Percentiles rank a stretch among this genome's conserved stretches.
These are phyloP conservation scores for Tapera naevia DNA, from an alignment of 2,797 vertebrate species.

Conservation along the genomic window DNA sequence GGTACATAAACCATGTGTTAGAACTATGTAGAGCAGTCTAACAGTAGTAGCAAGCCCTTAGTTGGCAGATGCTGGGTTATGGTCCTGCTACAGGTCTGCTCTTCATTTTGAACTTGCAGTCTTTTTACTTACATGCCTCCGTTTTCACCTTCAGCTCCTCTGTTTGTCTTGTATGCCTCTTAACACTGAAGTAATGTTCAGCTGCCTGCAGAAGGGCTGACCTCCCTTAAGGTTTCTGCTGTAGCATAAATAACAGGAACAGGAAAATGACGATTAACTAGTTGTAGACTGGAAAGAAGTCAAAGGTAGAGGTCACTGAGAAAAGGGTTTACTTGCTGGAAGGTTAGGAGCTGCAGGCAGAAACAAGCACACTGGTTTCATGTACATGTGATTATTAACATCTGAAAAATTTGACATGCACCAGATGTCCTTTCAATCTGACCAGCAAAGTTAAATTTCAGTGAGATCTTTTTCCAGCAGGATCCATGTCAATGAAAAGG, in stretches of 20 bases:
- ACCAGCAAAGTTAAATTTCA: background rate
- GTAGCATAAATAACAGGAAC: conserved; percentile 18
- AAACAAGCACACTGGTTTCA: background rate
- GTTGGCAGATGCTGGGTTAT: background rate
- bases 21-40: background rate
- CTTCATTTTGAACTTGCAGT: background rate
- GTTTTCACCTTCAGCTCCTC: background rate
- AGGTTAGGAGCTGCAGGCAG: background rate
- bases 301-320: background rate
- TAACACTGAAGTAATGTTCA: background rate
- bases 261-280: conserved; percentile 12
- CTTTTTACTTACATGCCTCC: background rate
- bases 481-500: background rate
- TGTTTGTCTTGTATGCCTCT: background rate
- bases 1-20: background rate
- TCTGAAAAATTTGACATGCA: background rate
- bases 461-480: background rate
- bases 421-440: background rate
- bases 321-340: background rate
- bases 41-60: background rate
- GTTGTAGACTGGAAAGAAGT: background rate
- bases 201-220: conserved; percentile 6
- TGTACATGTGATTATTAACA: background rate
- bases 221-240: conserved; percentile 8
- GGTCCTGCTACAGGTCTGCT: background rate